Conservation (phyloP, 2,113 vertebrate genomes). For the Lynx canadensis region DNA sequence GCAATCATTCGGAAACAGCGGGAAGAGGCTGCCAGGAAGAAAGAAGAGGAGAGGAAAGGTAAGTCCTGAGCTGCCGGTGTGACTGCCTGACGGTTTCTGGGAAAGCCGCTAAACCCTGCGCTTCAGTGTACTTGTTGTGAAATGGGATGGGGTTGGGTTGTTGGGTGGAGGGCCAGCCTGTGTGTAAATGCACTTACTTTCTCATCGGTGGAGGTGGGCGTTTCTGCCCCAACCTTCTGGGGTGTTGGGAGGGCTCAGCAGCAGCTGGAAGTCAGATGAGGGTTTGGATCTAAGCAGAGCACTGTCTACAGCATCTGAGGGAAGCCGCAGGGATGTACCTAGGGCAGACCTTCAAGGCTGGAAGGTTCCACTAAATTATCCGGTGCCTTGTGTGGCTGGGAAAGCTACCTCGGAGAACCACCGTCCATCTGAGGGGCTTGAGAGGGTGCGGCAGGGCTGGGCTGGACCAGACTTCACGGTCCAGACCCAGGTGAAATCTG, state of each 20-base stretch:
- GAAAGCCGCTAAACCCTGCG: background rate
- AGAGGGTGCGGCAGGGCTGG: background rate
- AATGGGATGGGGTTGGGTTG: background rate
- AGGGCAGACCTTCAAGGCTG: background rate
- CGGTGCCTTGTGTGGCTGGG: background rate
- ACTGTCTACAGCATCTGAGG: background rate
- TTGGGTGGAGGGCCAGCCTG: background rate
- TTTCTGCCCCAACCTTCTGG: background rate
- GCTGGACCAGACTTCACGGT: background rate
- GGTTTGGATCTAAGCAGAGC: background rate
- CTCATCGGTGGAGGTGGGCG: background rate
- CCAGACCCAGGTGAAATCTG: background rate
- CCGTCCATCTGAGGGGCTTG: background rate
- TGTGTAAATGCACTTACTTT: background rate
- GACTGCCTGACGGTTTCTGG: background rate
- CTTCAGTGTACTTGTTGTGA: background rate
- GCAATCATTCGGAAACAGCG: slow-evolving; percentile 98
- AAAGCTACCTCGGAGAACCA: background rate
- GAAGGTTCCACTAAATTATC: background rate
- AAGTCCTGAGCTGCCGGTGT: background rate
- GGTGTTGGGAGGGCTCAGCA: background rate
- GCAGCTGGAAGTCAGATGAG: no score
- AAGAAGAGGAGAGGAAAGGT: slow-evolving; percentile 97
- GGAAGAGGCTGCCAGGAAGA: slow-evolving; percentile 96
- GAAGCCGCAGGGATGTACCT: background rate